phyloP scores from a whole-genome alignment of 2,113 vertebrate species.

The Colinus virginianus region DNA sequence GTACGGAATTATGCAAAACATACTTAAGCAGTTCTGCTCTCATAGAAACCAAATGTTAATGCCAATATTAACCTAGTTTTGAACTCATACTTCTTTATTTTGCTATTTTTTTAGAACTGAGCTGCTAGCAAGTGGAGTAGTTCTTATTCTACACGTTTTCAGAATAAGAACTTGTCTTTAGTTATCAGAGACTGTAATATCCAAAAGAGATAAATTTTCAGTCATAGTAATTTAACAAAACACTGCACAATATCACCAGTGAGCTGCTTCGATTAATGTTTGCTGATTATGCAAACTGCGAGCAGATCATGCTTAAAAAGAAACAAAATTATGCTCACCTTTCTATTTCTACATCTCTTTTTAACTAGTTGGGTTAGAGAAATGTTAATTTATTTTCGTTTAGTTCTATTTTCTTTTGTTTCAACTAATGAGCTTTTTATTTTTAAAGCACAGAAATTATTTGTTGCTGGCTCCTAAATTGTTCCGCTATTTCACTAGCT shows the following conservation, averaged over 20 bases:
- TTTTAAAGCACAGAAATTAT: background rate
- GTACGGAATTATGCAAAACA: background rate
- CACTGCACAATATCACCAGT: background rate
- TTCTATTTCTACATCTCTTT: background rate
- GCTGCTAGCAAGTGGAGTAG: background rate
- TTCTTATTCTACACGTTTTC: background rate
- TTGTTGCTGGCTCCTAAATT: background rate
- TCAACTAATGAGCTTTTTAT: background rate
- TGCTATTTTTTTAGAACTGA: background rate
- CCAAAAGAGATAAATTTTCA: background rate
- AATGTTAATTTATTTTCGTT: background rate
- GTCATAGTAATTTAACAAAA: background rate
- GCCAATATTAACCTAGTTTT: background rate
- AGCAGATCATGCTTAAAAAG: background rate
- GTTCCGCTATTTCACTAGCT: background rate
- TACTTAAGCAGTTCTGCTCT: background rate
- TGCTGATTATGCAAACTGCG: background rate
- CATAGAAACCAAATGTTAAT: background rate
- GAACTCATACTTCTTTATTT: background rate
- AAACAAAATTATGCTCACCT: background rate
- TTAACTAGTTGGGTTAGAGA: background rate
- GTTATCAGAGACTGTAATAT: background rate
- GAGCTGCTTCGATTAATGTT: background rate
- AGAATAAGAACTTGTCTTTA: background rate
- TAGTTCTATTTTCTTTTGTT: background rate